These are phyloP conservation scores for Seriola rivoliana DNA, from an alignment of 2,113 vertebrate genomes.

Conservation along the genomic window DNA sequence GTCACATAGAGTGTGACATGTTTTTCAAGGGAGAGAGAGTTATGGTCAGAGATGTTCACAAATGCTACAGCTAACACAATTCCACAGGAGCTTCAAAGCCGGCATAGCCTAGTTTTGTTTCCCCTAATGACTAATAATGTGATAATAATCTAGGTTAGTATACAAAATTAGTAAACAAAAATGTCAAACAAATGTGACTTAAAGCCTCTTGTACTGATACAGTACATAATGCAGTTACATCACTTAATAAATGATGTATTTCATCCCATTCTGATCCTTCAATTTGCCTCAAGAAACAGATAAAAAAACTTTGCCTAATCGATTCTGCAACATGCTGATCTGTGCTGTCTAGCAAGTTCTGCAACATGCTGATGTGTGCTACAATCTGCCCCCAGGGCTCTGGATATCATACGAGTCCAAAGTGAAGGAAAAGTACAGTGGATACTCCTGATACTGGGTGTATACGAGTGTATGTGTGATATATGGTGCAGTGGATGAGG, in stretches of 20 bases:
- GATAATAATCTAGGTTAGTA: not conserved
- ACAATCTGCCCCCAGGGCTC: slow-evolving; percentile 64
- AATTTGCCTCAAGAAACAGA: slow-evolving; percentile 62
- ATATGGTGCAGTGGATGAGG: slow-evolving; percentile 65
- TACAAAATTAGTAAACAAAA: not conserved
- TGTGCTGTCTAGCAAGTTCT: slow-evolving; percentile 76
- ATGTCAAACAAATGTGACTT: not conserved
- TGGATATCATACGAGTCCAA: slow-evolving; percentile 66
- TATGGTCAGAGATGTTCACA: slow-evolving; percentile 31
- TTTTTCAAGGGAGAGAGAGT: slow-evolving; percentile 35
- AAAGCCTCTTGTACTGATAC: slow-evolving; percentile 1
- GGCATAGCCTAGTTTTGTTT: not conserved
- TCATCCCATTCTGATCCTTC: slow-evolving; percentile 38
- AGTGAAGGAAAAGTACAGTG: slow-evolving; percentile 68
- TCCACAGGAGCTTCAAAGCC: not conserved
- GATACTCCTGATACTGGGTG: slow-evolving; percentile 58
- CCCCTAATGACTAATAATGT: not conserved
- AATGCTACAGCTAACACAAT: slow-evolving; percentile 14
- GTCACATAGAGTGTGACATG: slow-evolving; percentile 46
- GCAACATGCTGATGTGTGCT: slow-evolving; percentile 80
- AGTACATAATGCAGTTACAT: not conserved
- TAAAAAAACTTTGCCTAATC: slow-evolving; percentile 67
- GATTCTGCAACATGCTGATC: slow-evolving; percentile 78
- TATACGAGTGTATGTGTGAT: slow-evolving; percentile 59
- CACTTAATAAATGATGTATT: slow-evolving; percentile 40